Percentiles rank a stretch among this genome's conserved stretches.
phyloP scores from a whole-genome alignment of 2,888 invertebrate species.

The Lordiphosa fenestrarum region DNA sequence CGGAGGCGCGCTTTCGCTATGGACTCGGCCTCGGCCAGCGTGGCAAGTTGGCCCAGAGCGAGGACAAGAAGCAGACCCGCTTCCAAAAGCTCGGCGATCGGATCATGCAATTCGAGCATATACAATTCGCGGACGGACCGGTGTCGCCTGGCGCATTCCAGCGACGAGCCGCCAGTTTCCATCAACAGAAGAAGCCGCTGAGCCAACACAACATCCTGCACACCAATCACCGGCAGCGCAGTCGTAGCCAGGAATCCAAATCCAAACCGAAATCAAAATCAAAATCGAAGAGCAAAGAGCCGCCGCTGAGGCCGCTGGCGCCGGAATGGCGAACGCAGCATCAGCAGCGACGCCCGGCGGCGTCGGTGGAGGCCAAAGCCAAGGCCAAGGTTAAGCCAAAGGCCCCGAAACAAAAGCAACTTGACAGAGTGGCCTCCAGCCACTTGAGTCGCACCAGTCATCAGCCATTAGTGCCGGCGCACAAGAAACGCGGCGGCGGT shows the following conservation, averaged over 20 bases:
- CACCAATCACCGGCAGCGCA: conserved; percentile 44
- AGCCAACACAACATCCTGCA: conserved; percentile 42
- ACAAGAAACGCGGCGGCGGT: no score
- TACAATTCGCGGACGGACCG: conserved; percentile 57
- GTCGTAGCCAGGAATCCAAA: no score
- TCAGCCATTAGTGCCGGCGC: neutral
- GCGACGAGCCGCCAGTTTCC: conserved; percentile 12
- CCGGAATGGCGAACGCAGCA: conserved; percentile 12
- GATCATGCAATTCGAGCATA: conserved; percentile 38
- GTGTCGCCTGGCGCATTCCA: conserved; percentile 35
- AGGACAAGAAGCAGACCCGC: conserved; percentile 13
- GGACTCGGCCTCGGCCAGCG: conserved; percentile 5
- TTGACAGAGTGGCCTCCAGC: neutral
- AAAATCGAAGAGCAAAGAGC: neutral
- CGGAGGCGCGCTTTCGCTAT: conserved; percentile 1
- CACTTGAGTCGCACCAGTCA: conserved; percentile 19
- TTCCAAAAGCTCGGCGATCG: conserved; percentile 46
- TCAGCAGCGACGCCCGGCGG: conserved; percentile 9
- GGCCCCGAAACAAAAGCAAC: neutral
- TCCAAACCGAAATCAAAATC: neutral
- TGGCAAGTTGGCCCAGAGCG: neutral
- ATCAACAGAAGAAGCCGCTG: conserved; percentile 8
- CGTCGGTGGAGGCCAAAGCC: neutral
- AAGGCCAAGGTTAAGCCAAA: neutral
- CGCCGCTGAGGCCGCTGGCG: conserved; percentile 41